Base-by-base conservation (phyloP, 2,113 vertebrate genomes). In the Scolopax mira region DNA sequence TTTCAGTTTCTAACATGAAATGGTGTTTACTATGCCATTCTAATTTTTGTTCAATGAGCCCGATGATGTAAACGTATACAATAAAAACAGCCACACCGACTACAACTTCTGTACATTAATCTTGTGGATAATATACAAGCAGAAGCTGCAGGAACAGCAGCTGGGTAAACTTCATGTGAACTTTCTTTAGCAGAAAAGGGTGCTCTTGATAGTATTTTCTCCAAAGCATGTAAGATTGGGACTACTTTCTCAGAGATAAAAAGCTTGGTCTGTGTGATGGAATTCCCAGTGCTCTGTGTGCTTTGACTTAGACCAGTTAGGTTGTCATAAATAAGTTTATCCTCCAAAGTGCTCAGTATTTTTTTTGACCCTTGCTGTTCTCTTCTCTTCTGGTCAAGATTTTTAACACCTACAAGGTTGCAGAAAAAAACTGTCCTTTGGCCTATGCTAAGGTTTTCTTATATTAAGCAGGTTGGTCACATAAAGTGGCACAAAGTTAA, bases 81-180 rank as follows among this genome's bases (percentile, higher is more conserved):
- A 96, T 97, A 95, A 97, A 96, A 85, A 31, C 78, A 93, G 92
- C 69, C 89, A 92, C 69, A 69, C 79, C 48, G 39, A 89, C 44
- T 65, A 10, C 14, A 65, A 21, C 8, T 51, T 48, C 18, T 41
- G 25, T 21, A 17, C 0, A 28, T 54, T 25, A 65, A 57, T 48
- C 22, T 30, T 4, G 4, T 2, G 7, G 28, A 14, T 71, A n/a
- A 37, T 3, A 8, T 9, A 65, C 30, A 62, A 44, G 41, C 46
- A 75, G 35, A 35, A 62, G 33, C 55, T 84, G 62, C 64, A 80
- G 48, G 35, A 78, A 71, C n/a, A n/a, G 37, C 35, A 72, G 24
- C 15, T 19, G 5, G 10, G 33, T 55, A 51, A 91, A 49, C 14
- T 24, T 78, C 33, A 39, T 0, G 0, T 13, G 22, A 60, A 23